phyloP scores from a whole-genome alignment of 2,113 vertebrate species.

The Gila orcuttii region DNA sequence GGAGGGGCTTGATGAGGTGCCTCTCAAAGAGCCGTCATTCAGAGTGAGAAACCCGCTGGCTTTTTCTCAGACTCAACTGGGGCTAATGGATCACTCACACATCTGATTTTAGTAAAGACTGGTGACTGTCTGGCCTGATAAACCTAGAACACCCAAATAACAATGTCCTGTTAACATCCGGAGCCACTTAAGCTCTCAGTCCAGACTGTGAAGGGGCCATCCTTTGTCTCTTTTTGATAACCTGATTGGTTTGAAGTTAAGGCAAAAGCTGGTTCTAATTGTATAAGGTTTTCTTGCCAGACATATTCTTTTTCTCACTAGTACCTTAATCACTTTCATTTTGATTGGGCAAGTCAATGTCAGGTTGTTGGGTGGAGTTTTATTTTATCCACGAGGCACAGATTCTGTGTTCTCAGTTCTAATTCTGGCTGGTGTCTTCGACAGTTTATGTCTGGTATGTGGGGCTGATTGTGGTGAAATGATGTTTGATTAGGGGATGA shows the following conservation, averaged over 20 bases:
- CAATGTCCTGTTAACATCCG: not conserved
- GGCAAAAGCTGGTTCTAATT: not conserved
- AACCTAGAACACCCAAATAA: constrained; percentile 12
- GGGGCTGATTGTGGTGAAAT: constrained; percentile 27
- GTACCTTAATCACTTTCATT: not conserved
- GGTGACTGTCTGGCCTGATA: constrained; percentile 36
- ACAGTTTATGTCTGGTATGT: constrained; percentile 2
- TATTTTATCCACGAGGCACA: not conserved
- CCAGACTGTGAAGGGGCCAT: not conserved
- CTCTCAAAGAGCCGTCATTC: constrained; percentile 68
- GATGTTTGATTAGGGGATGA: not conserved
- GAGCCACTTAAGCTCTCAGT: constrained; percentile 5
- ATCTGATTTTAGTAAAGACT: constrained; percentile 30
- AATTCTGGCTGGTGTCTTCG: not conserved
- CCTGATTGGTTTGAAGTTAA: not conserved
- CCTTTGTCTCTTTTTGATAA: not conserved
- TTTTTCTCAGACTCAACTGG: constrained; percentile 30
- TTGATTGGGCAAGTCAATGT: not conserved
- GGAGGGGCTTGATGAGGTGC: constrained; percentile 56
- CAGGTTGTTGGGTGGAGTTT: not conserved
- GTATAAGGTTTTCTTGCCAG: constrained; percentile 26
- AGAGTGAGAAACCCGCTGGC: constrained; percentile 70
- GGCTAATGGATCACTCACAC: constrained; percentile 41
- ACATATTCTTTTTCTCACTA: constrained; percentile 10
- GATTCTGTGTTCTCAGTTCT: not conserved